Base-by-base conservation (phyloP, 1,140 invertebrate genomes). In the Schlechtendalia chinensis region DNA sequence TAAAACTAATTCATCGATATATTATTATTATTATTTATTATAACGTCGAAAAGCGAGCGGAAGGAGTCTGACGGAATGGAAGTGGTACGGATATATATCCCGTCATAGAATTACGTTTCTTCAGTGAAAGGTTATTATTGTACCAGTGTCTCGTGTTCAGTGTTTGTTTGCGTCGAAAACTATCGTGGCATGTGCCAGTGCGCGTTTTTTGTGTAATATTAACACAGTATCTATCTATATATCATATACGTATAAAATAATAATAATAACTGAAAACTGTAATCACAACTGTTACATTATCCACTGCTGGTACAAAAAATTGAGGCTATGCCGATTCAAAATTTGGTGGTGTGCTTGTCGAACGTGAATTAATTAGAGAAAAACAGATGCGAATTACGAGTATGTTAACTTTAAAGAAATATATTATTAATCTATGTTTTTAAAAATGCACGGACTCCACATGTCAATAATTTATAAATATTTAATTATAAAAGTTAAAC, bases 101-200 rank as follows among this genome's bases (percentile, higher is more conserved):
- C 63, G 75, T 47, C 67, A 71, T 47, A 27, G 39, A 47, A 50
- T 50, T 45, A 79, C 54, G 19, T 32, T 58, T 75, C 53, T 45
- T 11, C 75, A 24, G 75, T 79, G 75, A 79, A 79, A 79, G 75
- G 75, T 79, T 79, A 79, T 79, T 63, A 39, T 16, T 24, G 14
- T 72, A 54, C 14, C 22, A 27, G 75, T 63, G 75, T 79, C 58
- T 79, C 75, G 75, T 79, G 75, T 59, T 79, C 58, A 61, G 75
- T 79, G 75, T 63, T 75, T 63, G 56, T 79, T 61, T 58, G 58
- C 58, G 58, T 39, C 56, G 32, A 22, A 79, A 79, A 79, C 75
- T 47, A 50, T 32, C 75, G n/a, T 14, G 39, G 39, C 39, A 63
- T 79, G 75, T 61, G 39, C 75, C 58, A 61, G 75, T 61, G 72